Evolutionary conservation across 2,113 vertebrate genomes (phyloP).

Genomic region (Pithys albifrons): DNA sequence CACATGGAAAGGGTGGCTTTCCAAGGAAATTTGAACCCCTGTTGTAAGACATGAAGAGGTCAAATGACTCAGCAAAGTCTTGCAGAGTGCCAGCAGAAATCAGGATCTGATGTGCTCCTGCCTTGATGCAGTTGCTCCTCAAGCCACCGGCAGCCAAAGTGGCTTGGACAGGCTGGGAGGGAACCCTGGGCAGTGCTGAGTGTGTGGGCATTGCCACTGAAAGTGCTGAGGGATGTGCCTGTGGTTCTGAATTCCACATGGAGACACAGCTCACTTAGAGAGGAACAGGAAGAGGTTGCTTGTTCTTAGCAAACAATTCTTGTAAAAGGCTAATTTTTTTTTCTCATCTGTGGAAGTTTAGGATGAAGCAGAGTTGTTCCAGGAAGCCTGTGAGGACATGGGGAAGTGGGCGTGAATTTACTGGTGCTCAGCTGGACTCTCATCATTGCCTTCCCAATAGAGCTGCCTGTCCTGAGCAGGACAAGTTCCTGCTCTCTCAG

Average conservation of each 20-base stretch:
- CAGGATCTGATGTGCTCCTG: not conserved
- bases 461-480: not conserved
- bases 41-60: not conserved
- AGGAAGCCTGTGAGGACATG: not conserved
- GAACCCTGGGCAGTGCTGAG: not conserved
- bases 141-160: not conserved
- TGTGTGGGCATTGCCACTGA: accelerated
- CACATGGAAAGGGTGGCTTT: not conserved
- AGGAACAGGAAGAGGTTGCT: not conserved
- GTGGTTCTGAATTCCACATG: not conserved
- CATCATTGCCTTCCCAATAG: not conserved
- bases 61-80: not conserved
- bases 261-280: not conserved
- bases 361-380: not conserved
- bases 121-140: not conserved
- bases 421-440: not conserved
- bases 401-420: not conserved
- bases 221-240: not conserved
- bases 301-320: constrained; percentile 17
- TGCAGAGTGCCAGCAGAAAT: not conserved
- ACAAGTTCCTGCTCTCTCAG: not conserved
- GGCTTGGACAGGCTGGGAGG: not conserved
- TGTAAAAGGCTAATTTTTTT: constrained; percentile 51
- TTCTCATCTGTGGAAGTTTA: not conserved
- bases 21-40: not conserved